These are phyloP conservation scores for Meta bourneti DNA, from an alignment of 2,888 invertebrate species.

Conservation along the genomic window DNA sequence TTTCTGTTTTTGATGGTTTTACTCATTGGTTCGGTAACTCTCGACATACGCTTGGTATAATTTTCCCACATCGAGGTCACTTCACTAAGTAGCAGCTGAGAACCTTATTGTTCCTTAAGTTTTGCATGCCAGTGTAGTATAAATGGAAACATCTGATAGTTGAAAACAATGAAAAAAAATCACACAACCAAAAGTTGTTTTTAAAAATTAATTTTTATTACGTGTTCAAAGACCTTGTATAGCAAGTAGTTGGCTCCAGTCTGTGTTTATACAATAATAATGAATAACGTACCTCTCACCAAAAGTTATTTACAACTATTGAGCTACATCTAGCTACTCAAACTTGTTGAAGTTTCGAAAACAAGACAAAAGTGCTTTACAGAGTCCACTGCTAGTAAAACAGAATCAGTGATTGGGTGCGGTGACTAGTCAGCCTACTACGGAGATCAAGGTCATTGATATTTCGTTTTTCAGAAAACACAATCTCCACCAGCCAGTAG, in stretches of 20 bases:
- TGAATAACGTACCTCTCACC: slow-evolving; percentile 56
- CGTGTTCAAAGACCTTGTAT: slow-evolving; percentile 68
- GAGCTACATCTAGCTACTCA: slow-evolving; percentile 11
- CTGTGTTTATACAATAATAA: slow-evolving; percentile 65
- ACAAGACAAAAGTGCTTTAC: slow-evolving; percentile 10
- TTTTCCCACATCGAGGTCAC: no score
- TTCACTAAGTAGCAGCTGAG: no score
- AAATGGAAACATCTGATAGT: no score
- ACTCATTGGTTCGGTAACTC: no score
- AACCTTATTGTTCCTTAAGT: no score
- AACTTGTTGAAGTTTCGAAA: background rate
- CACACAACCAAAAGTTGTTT: slow-evolving; percentile 5
- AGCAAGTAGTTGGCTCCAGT: slow-evolving; percentile 75
- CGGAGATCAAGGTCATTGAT: slow-evolving; percentile 66
- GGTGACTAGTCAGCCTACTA: slow-evolving; percentile 73
- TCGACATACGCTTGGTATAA: no score
- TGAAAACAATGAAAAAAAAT: no score
- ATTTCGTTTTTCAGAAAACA: slow-evolving; percentile 41
- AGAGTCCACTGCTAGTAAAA: slow-evolving; percentile 14
- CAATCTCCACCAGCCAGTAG: slow-evolving; percentile 11
- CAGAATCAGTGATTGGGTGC: slow-evolving; percentile 29
- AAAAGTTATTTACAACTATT: slow-evolving; percentile 48
- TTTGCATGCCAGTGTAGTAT: no score
- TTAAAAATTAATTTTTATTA: slow-evolving; percentile 76
- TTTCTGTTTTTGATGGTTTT: no score